Evolutionary conservation across 2,888 invertebrate species (phyloP), one percentile per base, ranked within the genome.

Genomic region (Phyto melanocephala): DNA sequence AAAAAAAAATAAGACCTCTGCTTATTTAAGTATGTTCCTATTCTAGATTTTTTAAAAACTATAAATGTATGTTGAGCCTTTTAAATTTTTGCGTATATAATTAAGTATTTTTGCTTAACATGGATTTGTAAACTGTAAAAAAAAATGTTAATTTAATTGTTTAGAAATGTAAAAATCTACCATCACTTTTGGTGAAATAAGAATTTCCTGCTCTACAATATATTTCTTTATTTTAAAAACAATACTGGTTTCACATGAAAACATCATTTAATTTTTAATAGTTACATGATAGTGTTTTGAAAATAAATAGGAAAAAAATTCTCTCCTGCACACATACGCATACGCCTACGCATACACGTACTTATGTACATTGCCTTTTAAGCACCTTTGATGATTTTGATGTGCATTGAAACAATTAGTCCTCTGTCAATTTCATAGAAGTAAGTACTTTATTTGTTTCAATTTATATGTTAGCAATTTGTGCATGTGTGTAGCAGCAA

Each of bases 341-440:
- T 17, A 28, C 45, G 10, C 45, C 60, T 3, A n/a, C 13, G n/a
- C 17, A 37, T 40, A 20, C 3, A 67, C 24, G 13, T n/a, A 47
- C 20, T 8, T 5, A 50, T 8, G 37, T 37, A 15, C 33, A 42
- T 17, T 45, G 24, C 22, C 7, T 52, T 65, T 76, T n/a, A 54
- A 45, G 40, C 40, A 42, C 35, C 13, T 45, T 42, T 45, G 35
- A 65, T 56, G 47, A 7, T 20, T 28, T 28, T 11, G 50, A 71
- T 75, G 76, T 33, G 60, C 58, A 50, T 37, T 13, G 45, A 15
- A 58, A 70, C 63, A 80, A 71, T 76, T 71, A 71, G 76, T 65
- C 58, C 35, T 33, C 58, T 81, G 76, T 76, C 81, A 81, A 77
- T 71, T 81, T 58, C 35, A 58, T 60, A 15, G 20, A 71, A 67